A percentile compares a stretch with the other conserved stretches of the same genome.
Conservation (phyloP, 2,113 vertebrate species). For the Motacilla tschutschensis region DNA sequence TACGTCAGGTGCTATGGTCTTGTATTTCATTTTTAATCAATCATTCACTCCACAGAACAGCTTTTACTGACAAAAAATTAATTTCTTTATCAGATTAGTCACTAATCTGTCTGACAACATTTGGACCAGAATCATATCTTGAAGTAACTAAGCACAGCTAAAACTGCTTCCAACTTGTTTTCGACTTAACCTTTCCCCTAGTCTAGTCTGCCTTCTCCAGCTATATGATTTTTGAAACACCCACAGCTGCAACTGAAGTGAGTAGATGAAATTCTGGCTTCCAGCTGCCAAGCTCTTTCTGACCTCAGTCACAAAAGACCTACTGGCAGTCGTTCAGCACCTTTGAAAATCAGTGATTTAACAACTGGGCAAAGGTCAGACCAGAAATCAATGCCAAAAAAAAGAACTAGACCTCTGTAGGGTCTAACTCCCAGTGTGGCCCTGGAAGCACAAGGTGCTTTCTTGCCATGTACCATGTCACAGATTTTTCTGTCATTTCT, state of each 20-base stretch:
- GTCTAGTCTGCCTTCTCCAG: background rate
- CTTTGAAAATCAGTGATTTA: slow-evolving; percentile 23
- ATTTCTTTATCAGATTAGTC: background rate
- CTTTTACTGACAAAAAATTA: background rate
- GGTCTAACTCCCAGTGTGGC: background rate
- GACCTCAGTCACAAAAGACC: background rate
- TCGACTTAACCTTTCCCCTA: slow-evolving; percentile 12
- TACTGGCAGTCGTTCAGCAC: background rate
- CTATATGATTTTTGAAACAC: background rate
- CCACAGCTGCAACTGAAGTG: background rate
- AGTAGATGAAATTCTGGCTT: slow-evolving; percentile 12
- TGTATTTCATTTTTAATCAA: background rate
- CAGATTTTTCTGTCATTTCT: background rate
- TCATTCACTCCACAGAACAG: background rate
- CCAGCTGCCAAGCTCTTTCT: slow-evolving; percentile 11
- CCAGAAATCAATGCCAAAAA: background rate
- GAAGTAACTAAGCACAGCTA: background rate
- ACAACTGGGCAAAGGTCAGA: slow-evolving; percentile 17
- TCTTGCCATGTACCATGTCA: background rate
- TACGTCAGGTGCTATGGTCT: background rate
- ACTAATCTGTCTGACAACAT: background rate
- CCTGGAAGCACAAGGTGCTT: background rate
- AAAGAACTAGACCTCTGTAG: background rate
- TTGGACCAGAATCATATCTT: background rate
- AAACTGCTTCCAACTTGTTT: background rate